Base-by-base conservation (phyloP, 2,797 vertebrate genomes). In the Propithecus deckenii region DNA sequence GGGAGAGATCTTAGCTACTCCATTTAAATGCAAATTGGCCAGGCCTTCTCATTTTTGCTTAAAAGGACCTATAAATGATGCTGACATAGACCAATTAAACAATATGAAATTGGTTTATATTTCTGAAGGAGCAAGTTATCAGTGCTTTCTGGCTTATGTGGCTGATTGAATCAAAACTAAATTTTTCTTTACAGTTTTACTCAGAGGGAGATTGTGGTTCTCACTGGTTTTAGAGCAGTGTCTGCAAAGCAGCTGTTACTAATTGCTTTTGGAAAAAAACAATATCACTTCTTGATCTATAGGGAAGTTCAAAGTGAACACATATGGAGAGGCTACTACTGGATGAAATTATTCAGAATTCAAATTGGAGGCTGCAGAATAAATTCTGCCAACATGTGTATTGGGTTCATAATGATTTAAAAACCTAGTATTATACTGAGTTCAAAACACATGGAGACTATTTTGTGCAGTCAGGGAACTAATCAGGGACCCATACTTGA, bases 221-320 rank as follows among this genome's bases (percentile, higher is more conserved):
- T 96, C 15, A 14, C 28, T 75, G 23, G 35, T 41, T 22, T 22
- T 30, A 61, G n/a, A 87, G 55, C 61, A 18, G 7, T 61, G 35
- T 86, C 35, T 80, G 72, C 25, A 23, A 94, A 72, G 65, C 52
- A 91, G 85, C 72, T 74, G 55, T 88, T 78, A 79, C 76, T 90
- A 89, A 96, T 59, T 86, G 67, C 67, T 81, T 92, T 97, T 69
- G 38, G 79, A 83, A 75, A 78, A 87, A 95, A 96, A 43, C 28
- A 48, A 93, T 93, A 91, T 92, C 50, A 92, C 32, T 89, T 96
- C 28, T 80, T 46, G 41, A 93, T 84, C 84, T 95, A 48, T 5
- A 63, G 65, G 63, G 86, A 93, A 76, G n/a, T 79, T 84, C 35
- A 86, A 78, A 84, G 75, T 84, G 75, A 96, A 65, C 89, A 97